Evolutionary conservation across 2,113 vertebrate species (phyloP), one percentile per base, ranked within the genome.

Genomic region (Lasiurus borealis): DNA sequence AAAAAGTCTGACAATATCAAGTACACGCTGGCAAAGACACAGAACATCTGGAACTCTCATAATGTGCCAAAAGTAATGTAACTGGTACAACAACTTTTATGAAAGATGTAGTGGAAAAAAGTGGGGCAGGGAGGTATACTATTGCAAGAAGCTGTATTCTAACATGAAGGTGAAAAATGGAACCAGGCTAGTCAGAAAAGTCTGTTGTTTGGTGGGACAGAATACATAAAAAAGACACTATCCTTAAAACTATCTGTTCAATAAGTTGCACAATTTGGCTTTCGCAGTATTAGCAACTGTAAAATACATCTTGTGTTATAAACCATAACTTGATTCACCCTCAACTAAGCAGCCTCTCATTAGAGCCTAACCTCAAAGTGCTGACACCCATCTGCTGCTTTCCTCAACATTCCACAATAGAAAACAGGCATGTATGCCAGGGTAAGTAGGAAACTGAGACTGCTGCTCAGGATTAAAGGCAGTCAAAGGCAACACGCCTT

Each of bases 401-500:
- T 95, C 87, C 48, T 85, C 84, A 81, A 95, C 75, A 83, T 73
- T 91, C 87, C 80, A 68, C 81, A 94, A 59, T n/a, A 62, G 25
- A 95, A 97, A 94, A 93, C 15, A 69, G 54, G 54, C 40, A 29
- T 40, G 16, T 36, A 19, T 80, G 90, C 75, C 92, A 89, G n/a
- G 59, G 15, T 95, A 89, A 76, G 44, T 52, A 97, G 84, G 93
- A 95, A 96, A 94, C 34, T 77, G 50, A 95, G 62, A 82, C 75
- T 77, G 34, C 31, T 40, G 46, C 87, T 94, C 40, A 46, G 75
- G 46, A 95, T 93, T 88, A 94, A 96, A 91, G 52, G 85, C 77
- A 87, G 69, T 93, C 73, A 91, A 88, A 91, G 14, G 48, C 87
- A 95, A 93, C 4, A 66, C 8, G 31, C 52, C 52, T 84, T 91